Conservation (phyloP, 1,140 invertebrate species). For the Aphidius gifuensis region DNA sequence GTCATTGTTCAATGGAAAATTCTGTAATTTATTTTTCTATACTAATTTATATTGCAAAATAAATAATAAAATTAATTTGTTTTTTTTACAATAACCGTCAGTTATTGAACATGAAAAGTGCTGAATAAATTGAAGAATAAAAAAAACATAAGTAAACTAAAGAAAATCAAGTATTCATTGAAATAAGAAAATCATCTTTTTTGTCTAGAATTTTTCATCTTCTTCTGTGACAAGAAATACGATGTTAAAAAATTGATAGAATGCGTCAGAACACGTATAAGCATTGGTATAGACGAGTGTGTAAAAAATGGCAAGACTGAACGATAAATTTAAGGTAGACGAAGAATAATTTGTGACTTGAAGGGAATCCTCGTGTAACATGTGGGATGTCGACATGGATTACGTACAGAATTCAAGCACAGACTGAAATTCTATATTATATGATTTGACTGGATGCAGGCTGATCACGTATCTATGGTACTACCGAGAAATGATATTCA, state of each 20-base stretch:
- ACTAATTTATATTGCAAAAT: too few species aligned
- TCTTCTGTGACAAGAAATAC: not conserved
- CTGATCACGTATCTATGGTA: slow-evolving; percentile 41
- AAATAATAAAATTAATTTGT: too few species aligned
- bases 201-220: not conserved
- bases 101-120: too few species aligned
- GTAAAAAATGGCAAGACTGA: slow-evolving; percentile 10
- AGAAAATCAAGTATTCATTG: slow-evolving; percentile 1
- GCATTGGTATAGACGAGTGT: not conserved
- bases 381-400: slow-evolving; percentile 23
- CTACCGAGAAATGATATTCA: too few species aligned
- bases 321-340: slow-evolving; percentile 18
- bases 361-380: slow-evolving; percentile 18
- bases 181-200: slow-evolving; percentile 1
- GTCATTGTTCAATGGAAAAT: too few species aligned
- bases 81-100: too few species aligned
- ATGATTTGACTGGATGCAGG: slow-evolving; percentile 33
- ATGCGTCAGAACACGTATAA: not conserved
- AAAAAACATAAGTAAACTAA: not conserved
- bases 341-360: slow-evolving; percentile 15
- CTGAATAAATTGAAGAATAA: not conserved
- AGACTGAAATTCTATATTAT: slow-evolving; percentile 33
- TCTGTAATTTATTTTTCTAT: too few species aligned
- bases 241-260: slow-evolving; percentile 22
- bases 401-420: slow-evolving; percentile 25